A percentile compares a stretch with the other conserved stretches of the same genome.
These are phyloP conservation scores for Anguilla rostrata DNA, from an alignment of 2,113 vertebrate genomes.

Conservation along the genomic window DNA sequence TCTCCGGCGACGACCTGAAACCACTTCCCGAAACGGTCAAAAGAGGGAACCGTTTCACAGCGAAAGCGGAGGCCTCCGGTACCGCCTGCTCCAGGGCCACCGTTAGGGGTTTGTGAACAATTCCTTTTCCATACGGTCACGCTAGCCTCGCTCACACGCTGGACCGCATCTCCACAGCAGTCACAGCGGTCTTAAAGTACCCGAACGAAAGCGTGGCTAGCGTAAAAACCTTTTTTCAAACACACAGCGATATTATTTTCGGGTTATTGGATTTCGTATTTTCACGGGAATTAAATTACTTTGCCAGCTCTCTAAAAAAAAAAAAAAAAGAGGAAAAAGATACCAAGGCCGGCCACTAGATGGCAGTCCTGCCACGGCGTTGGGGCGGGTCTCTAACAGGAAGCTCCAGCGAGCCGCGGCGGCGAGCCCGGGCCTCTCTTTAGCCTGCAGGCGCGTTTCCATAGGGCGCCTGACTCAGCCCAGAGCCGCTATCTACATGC, in stretches of 20 bases:
- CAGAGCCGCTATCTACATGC: slow-evolving; percentile 81
- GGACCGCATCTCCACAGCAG: not conserved
- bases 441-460: slow-evolving; percentile 83
- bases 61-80: slow-evolving; percentile 27
- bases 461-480: slow-evolving; percentile 81
- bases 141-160: not conserved
- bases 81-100: not conserved
- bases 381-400: not conserved
- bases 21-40: slow-evolving; percentile 38
- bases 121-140: slow-evolving; percentile 11
- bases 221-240: not conserved
- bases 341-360: slow-evolving; percentile 57
- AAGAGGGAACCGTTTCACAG: slow-evolving; percentile 65
- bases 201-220: not conserved
- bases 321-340: not conserved
- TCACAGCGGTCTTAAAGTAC: not conserved
- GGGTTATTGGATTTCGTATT: not conserved
- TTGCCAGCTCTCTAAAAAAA: not conserved
- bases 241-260: not conserved
- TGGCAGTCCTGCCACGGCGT: slow-evolving; percentile 71
- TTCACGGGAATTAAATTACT: not conserved
- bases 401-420: slow-evolving; percentile 20
- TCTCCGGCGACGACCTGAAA: not conserved
- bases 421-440: slow-evolving; percentile 61
- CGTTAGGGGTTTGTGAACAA: slow-evolving; percentile 20